phyloP scores from a whole-genome alignment of 2,888 invertebrate species.

The Caenorhabditis japonica region DNA sequence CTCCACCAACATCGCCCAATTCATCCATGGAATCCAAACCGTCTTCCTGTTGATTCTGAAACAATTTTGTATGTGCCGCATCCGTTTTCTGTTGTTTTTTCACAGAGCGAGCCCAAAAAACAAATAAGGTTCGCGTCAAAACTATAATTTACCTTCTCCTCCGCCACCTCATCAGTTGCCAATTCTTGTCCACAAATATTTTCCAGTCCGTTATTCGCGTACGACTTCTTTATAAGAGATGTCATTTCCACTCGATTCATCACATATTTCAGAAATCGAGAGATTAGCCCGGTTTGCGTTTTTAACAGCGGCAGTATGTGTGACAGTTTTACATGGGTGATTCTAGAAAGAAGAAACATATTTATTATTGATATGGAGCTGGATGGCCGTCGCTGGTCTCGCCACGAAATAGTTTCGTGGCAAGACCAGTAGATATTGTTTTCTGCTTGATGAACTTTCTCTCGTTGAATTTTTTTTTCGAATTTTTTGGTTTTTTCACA shows the following conservation, averaged over 20 bases:
- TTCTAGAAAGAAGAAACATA: constrained; percentile 11
- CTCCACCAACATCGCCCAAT: constrained; percentile 31
- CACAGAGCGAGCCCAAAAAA: no score
- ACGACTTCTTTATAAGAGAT: constrained; percentile 16
- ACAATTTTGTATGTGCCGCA: no score
- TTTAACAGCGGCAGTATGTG: constrained; percentile 16
- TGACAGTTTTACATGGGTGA: background rate
- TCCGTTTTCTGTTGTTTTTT: no score
- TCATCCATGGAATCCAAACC: constrained; percentile 34
- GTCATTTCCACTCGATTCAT: constrained; percentile 32
- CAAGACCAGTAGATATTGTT: no score
- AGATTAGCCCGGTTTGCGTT: constrained; percentile 7
- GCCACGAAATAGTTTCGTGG: no score
- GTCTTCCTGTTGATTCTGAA: constrained; percentile 22
- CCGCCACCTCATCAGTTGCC: constrained; percentile 10
- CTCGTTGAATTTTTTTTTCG: no score
- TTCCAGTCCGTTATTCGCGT: constrained; percentile 3
- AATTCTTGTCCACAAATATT: constrained; percentile 30
- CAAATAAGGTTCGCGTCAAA: no score
- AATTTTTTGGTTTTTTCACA: no score
- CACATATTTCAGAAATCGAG: constrained; percentile 27
- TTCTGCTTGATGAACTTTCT: no score
- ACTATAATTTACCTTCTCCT: no score
- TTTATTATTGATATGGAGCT: no score
- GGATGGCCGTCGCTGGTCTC: no score